phyloP scores from a whole-genome alignment of 2,113 vertebrate genomes.

The Crotalus viridis region DNA sequence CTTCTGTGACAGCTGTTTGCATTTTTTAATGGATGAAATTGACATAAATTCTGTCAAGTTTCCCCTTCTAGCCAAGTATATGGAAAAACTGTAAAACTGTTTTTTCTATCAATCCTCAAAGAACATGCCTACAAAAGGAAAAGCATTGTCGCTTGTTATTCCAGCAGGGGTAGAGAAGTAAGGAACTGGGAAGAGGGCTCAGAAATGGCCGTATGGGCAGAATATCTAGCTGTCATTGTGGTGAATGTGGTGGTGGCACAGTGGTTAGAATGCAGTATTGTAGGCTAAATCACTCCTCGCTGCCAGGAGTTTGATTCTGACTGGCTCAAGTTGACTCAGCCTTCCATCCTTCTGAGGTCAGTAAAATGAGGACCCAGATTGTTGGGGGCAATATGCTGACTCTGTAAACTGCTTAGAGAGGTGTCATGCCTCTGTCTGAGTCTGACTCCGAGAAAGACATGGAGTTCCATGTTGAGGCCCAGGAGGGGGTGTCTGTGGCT shows the following conservation, averaged over 20 bases:
- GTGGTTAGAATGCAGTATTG: neutral
- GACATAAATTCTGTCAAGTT: neutral
- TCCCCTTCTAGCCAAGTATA: neutral
- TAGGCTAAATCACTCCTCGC: neutral
- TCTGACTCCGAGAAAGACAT: no score
- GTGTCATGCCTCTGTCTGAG: no score
- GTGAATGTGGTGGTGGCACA: neutral
- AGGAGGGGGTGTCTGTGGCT: no score
- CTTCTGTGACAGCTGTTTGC: neutral
- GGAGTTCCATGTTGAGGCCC: no score
- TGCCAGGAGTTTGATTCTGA: neutral
- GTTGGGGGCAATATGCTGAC: neutral
- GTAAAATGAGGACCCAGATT: neutral
- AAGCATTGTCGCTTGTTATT: neutral
- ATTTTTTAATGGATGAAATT: neutral
- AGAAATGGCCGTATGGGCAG: neutral
- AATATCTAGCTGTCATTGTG: neutral
- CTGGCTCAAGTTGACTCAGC: neutral
- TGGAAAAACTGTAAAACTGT: neutral
- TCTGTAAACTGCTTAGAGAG: neutral
- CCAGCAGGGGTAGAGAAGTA: neutral
- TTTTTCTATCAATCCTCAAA: neutral
- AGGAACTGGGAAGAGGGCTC: neutral
- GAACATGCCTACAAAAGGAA: neutral
- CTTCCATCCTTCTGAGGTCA: neutral